phyloP scores from a whole-genome alignment of 2,113 vertebrate genomes.

The Lophotis ruficrista region DNA sequence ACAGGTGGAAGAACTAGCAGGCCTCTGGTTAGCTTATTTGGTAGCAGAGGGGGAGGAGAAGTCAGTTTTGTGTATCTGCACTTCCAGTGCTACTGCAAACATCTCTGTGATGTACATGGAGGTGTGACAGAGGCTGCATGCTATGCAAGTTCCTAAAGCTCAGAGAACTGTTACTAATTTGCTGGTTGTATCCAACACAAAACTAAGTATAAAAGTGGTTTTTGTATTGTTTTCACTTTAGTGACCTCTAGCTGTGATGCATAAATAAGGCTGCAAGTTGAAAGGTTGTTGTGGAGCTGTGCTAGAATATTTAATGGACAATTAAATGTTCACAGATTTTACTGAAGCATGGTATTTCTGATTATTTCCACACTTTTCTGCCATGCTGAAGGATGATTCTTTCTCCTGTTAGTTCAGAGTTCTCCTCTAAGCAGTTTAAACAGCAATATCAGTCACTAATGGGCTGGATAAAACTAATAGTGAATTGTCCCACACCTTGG shows the following conservation, averaged over 20 bases:
- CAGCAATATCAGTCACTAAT: not conserved
- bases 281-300: not conserved
- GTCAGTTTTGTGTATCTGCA: not conserved
- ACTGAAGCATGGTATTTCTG: not conserved
- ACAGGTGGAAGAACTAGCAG: not conserved
- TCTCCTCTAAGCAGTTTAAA: not conserved
- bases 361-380: not conserved
- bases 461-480: too few relatives aligned
- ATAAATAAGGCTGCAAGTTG: not conserved
- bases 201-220: not conserved
- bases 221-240: not conserved
- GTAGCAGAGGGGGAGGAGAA: not conserved
- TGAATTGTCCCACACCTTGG: not conserved
- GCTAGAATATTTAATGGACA: not conserved
- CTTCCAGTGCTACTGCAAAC: not conserved
- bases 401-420: not conserved
- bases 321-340: not conserved
- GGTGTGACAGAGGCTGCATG: not conserved
- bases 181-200: not conserved
- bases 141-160: not conserved
- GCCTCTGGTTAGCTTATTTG: not conserved
- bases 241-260: not conserved
- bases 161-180: not conserved
- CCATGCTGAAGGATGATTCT: not conserved
- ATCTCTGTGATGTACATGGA: fast-evolving